These are phyloP conservation scores for Mesitornis unicolor DNA, from an alignment of 2,113 vertebrate species.

Conservation along the genomic window DNA sequence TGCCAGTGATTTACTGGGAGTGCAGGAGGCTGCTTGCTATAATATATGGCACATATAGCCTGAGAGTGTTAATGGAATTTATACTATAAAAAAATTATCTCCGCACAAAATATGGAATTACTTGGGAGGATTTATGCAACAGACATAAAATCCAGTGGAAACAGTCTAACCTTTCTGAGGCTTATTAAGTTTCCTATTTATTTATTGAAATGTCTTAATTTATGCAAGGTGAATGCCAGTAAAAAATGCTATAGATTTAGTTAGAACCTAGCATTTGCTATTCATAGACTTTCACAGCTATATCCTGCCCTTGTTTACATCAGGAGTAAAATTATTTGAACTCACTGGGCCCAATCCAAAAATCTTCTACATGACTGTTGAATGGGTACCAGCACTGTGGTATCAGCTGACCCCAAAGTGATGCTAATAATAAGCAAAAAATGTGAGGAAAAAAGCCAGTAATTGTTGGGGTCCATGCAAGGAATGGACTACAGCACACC, in stretches of 20 bases:
- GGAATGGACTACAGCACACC: too few relatives aligned
- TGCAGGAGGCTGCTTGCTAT: neutral
- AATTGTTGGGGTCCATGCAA: too few relatives aligned
- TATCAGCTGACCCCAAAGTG: neutral
- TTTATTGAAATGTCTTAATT: conserved; percentile 50
- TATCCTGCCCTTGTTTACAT: neutral
- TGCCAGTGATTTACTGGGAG: conserved; percentile 1
- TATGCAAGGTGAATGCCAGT: conserved; percentile 18
- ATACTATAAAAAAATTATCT: conserved; percentile 31
- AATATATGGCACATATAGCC: neutral
- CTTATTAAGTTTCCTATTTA: conserved; percentile 41
- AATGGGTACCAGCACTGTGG: neutral
- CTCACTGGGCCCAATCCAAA: neutral
- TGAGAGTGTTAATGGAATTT: conserved; percentile 26
- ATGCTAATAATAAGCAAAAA: neutral
- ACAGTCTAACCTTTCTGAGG: conserved; percentile 21
- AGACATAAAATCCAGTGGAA: conserved; percentile 49
- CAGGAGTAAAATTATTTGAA: neutral
- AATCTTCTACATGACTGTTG: neutral
- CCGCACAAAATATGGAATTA: conserved; percentile 1
- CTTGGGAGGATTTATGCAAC: conserved; percentile 46
- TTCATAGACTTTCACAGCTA: neutral
- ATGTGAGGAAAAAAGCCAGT: neutral
- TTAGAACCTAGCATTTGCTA: neutral
- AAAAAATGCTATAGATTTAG: neutral